These are phyloP conservation scores for Rhinolophus sinicus DNA, from an alignment of 2,113 vertebrate species.

Conservation along the genomic window DNA sequence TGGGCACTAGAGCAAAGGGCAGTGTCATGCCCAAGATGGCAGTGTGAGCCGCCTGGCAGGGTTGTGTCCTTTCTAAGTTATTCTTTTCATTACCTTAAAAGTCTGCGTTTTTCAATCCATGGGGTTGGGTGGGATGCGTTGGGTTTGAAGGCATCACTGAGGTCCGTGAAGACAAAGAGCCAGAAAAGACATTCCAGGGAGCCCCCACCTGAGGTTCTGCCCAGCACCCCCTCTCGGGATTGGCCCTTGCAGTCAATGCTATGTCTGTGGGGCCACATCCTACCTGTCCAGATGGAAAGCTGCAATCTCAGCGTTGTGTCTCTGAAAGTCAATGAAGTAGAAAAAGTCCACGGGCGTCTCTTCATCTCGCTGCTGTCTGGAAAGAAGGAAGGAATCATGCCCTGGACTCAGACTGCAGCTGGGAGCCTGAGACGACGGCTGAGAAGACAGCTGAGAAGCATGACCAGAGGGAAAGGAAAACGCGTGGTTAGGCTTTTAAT, in stretches of 20 bases:
- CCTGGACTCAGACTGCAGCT: not conserved
- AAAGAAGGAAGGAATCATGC: constrained; percentile 60
- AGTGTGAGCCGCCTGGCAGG: too few species aligned
- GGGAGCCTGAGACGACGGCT: not conserved
- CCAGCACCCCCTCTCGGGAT: accelerated
- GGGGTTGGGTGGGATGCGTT: not conserved
- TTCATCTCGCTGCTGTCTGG: constrained; percentile 94
- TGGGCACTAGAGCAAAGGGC: not conserved
- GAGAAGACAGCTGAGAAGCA: not conserved
- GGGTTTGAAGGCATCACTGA: not conserved
- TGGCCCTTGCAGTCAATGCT: accelerated
- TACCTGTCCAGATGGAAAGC: constrained; percentile 99
- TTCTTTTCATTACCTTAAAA: not conserved
- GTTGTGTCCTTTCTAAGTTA: not conserved
- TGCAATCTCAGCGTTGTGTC: constrained; percentile 98
- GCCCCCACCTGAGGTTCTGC: not conserved
- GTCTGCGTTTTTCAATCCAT: not conserved
- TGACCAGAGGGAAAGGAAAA: accelerated
- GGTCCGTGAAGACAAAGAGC: not conserved
- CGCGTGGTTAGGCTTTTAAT: accelerated
- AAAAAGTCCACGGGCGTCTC: constrained; percentile 95
- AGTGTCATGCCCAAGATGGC: not conserved
- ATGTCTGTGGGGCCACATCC: accelerated
- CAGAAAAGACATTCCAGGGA: not conserved
- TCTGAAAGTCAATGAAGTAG: constrained; percentile 97